Evolutionary conservation across 2,888 invertebrate genomes (phyloP), one percentile per base, ranked within the genome.

Genomic region (Actias luna): DNA sequence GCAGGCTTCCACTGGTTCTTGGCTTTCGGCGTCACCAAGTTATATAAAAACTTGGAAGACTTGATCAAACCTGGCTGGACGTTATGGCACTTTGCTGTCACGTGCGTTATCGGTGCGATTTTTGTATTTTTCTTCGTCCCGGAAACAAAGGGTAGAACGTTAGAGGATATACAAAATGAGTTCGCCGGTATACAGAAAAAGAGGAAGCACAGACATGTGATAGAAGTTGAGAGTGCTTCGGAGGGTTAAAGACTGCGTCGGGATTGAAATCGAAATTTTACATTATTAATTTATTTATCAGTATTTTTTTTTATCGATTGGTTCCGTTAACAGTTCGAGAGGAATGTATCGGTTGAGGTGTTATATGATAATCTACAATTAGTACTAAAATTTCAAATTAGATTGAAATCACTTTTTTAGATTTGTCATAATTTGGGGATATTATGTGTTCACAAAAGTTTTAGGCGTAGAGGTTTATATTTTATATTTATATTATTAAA

Each of bases 101-200:
- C 94, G 31, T 95, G 95, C 70, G 71, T 94, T 0, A 65, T 94
- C 12, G 94, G 94, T 0, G 84, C 94, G 0, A 75, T 94, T 35
- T 96, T 96, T 79, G 94, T 95, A 0, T 93, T 93, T 61, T 88
- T 94, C 66, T 88, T 94, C 59, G 94, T 97, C 0, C 96, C 96
- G 0, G 97, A 97, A 83, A 95, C 95, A 0, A 94, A 94, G 79
- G 94, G 92, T 0, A 93, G 93, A 70, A 92, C 88, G 4, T 71
- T 94, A 57, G 82, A 92, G 52, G 93, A 95, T 68, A 94, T 95
- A 42, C 93, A 93, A 65, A 82, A 89, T 64, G 90, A 94, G 64
- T 88, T 94, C 35, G 87, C 89, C 58, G 93, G 93, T 0, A 87
- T 77, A 14, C 88, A 87, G 64, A 88, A 87, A 65, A 85, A 83